Conservation (phyloP, 2,888 invertebrate genomes). For the Phortica okadai region DNA sequence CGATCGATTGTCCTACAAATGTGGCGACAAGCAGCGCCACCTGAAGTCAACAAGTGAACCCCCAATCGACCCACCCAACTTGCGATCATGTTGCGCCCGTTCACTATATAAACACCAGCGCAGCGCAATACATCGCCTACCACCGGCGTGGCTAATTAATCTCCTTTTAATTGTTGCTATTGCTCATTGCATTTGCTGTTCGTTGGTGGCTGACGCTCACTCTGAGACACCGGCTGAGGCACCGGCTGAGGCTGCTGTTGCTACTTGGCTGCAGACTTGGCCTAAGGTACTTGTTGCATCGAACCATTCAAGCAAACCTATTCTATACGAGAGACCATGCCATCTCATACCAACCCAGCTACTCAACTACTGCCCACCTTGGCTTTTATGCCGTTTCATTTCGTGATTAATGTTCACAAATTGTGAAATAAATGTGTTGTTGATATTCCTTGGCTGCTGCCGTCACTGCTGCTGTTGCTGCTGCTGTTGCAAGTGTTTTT, state of each 20-base stretch:
- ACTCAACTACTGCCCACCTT: conserved; percentile 3
- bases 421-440: conserved; percentile 71
- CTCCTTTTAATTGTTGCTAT: conserved; percentile 72
- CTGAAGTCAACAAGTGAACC: conserved; percentile 17
- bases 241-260: neutral
- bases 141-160: conserved; percentile 69
- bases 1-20: conserved; percentile 60
- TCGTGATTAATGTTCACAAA: conserved; percentile 67
- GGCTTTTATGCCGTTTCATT: conserved; percentile 42
- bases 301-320: neutral
- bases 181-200: conserved; percentile 37
- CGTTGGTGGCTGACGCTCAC: neutral
- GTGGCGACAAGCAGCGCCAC: conserved; percentile 53
- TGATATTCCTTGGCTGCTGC: conserved; percentile 50
- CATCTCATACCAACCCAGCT: neutral
- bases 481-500: conserved; percentile 42
- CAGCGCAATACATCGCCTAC: conserved; percentile 37
- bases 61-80: conserved; percentile 11
- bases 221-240: too few relatives aligned
- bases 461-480: conserved; percentile 39
- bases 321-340: neutral
- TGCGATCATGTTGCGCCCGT: conserved; percentile 7
- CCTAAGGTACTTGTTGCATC: conserved; percentile 58
- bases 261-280: conserved; percentile 13
- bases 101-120: conserved; percentile 28